Evolutionary conservation across 2,888 invertebrate species (phyloP), one percentile per base, ranked within the genome.

Genomic region (Perizoma affinitatum): DNA sequence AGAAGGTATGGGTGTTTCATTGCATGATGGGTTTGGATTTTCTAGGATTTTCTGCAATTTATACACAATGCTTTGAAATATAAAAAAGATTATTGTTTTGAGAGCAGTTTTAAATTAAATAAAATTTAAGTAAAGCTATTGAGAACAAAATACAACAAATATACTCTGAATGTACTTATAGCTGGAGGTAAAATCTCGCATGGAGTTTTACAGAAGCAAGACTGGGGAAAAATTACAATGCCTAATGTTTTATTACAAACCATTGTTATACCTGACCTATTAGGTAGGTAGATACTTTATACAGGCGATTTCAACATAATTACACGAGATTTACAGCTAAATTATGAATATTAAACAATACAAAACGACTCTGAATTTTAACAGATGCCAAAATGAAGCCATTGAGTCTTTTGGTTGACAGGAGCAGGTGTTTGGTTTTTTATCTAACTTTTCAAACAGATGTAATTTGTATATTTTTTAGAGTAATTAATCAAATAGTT

Each of bases 21-120:
- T 76, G 0, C 82, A 76, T n/a, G 78, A 50, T 2, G 79, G 77
- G 48, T 74, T 79, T 69, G 79, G 76, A 44, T 74, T 79, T 71
- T 82, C 81, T 76, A 86, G 84, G 46, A 82, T 85, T 79, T 87
- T 89, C 90, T 90, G 67, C 6, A 72, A 63, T 8, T 22, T 22
- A 22, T 22, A 22, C 22, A 22, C 22, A 22, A 22, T 22, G 22
- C 22, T 22, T 22, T 22, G 22, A 22, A 2, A 22, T 22, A 22
- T 22, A 22, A 22, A 22, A 22, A 22, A 1, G 1, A 2, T 22
- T 22, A 2, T 22, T 22, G 22, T 22, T 22, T 2, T 22, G 22
- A 22, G 3, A 22, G 22, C 22, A 22, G 22, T 22, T 22, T 22
- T 3, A 22, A 22, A 22, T 22, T 3, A 22, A 22, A 22, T 22